Base-by-base conservation (phyloP, 2,113 vertebrate species). In the Leptobrachium leishanense region DNA sequence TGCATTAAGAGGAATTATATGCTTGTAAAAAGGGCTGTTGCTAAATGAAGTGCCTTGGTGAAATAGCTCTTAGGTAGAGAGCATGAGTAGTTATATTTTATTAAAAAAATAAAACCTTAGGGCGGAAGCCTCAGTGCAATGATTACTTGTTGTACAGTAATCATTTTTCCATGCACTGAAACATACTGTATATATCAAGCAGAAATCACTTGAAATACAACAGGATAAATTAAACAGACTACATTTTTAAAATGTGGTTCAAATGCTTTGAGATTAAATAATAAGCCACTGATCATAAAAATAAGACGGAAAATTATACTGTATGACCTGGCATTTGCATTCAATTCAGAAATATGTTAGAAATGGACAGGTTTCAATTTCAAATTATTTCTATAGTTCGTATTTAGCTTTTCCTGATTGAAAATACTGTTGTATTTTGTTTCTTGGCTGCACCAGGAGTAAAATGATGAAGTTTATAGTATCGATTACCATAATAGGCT, bases 1-100 rank as follows among this genome's bases (percentile, higher is more conserved):
- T 81, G 62, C 71, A 81, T 81, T 74, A 81, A 68, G 72, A 81
- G 78, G 54, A 81, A 81, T 81, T 81, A 81, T 81, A 81, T 41
- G 78, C 78, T 81, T 74, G 72, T 74, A 81, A 68, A 74, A 81
- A 43, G 15, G 64, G 65, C 78, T 81, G 55, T 39, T 43, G 78
- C 39, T 81, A 68, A 66, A 68, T 81, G 43, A 74, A 81, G 59
- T 74, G 73, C 65, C 72, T 74, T 41, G 65, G 72, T 62, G 72
- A 68, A 68, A 81, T 59, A 43, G 41, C 74, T 53, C 54, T 68
- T 74, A 59, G 70, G 31, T 68, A 62, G 64, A 74, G 72, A 42
- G 57, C 65, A 54, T 5, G 44, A 67, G 63, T 43, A 64, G 70
- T 44, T 81, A 81, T 81, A 68, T 72, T 81, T 74, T 81, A 81